These are phyloP conservation scores for Smutsia gigantea DNA, from an alignment of 2,797 vertebrate genomes.

Conservation along the genomic window DNA sequence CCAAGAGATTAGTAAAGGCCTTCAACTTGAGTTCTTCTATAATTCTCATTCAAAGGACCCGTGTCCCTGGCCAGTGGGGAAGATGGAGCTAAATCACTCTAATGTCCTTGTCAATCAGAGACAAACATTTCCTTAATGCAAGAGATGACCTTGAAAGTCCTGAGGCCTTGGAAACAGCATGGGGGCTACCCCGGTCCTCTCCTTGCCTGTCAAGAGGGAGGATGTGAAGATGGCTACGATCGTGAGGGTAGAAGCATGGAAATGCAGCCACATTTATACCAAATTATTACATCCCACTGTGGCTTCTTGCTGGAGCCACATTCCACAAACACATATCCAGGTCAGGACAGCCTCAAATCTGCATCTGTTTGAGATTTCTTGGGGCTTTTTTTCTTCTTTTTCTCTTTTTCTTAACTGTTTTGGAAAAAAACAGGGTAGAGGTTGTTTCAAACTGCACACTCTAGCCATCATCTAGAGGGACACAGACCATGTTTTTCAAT, in stretches of 20 bases:
- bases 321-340: background rate
- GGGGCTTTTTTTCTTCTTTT: background rate
- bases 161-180: background rate
- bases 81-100: background rate
- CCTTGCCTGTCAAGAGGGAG: background rate
- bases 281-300: background rate
- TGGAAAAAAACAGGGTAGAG: background rate
- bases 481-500: conserved; percentile 56
- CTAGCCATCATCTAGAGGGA: conserved; percentile 1
- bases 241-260: background rate
- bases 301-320: background rate
- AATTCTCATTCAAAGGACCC: background rate
- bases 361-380: background rate
- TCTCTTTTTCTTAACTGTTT: background rate
- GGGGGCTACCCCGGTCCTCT: background rate
- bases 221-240: background rate
- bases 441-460: conserved; percentile 27
- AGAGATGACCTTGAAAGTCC: background rate
- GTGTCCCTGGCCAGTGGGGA: background rate
- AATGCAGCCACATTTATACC: background rate
- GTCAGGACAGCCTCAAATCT: background rate
- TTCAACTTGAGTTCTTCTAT: background rate
- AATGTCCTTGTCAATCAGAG: background rate
- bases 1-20: background rate
- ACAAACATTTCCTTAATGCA: conserved; percentile 14